Evolutionary conservation across 2,888 invertebrate genomes (phyloP), one percentile per base, ranked within the genome.

Genomic region (Rhimphoctona megacephalus): DNA sequence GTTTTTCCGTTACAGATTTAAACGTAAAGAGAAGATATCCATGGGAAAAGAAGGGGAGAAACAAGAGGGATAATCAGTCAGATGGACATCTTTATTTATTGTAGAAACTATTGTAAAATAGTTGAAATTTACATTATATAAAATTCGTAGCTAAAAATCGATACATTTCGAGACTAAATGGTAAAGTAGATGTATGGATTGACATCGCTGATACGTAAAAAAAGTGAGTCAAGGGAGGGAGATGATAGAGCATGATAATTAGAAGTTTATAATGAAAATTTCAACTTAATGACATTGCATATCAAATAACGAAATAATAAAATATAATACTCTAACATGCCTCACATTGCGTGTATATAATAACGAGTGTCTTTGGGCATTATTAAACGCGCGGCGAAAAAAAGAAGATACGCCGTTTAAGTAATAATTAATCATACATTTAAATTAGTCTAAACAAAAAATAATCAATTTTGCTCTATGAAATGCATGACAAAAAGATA

Each of bases 91-190:
- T 91, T 90, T 90, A 90, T 92, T 92, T 90, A 87, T 90, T 91
- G 90, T 90, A 92, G 89, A 92, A 92, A 93, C 93, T 93, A 92
- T 92, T 92, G 90, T 92, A 91, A 92, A 92, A 90, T 90, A 93
- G 91, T 91, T 93, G 90, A 88, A 85, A 88, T 89, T 88, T 86
- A 87, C 88, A 86, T 88, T 87, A 89, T 85, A 77, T 81, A 81
- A 88, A 86, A 85, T 88, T 83, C 81, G 72, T 79, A 85, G 88
- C 87, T 84, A 86, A 87, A 89, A 88, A 69, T 88, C 87, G 87
- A 83, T 87, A 86, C 80, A 89, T 57, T 78, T 85, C 82, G 79
- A 85, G 76, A 82, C 69, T 83, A 83, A 81, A 54, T 80, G 83
- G 72, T 61, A 73, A 72, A 66, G 78, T 36, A 52, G 70, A 77